phyloP scores from a whole-genome alignment of 2,797 vertebrate genomes.

The Squalus acanthias region DNA sequence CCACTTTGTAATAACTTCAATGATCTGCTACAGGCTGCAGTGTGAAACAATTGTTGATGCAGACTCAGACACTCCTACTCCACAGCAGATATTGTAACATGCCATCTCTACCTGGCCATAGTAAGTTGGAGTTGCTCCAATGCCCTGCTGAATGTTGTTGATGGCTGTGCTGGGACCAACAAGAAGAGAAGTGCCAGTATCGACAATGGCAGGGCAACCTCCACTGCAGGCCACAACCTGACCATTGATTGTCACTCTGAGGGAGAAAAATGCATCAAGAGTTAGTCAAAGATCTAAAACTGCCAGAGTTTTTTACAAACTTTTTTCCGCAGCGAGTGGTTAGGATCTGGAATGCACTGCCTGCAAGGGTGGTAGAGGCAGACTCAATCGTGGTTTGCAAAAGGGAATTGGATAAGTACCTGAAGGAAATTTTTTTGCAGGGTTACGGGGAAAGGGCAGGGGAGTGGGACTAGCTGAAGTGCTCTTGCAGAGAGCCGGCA shows the following conservation, averaged over 20 bases:
- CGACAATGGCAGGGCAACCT: slow-evolving; percentile 58
- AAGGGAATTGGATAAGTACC: too few relatives aligned
- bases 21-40: neutral
- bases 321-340: too few relatives aligned
- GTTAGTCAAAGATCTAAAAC: neutral
- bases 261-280: neutral
- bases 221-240: slow-evolving; percentile 52
- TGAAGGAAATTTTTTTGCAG: too few relatives aligned
- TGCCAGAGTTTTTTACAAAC: neutral
- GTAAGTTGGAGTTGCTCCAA: slow-evolving; percentile 41
- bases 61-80: neutral
- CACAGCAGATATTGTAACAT: neutral
- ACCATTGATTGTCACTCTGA: slow-evolving; percentile 52
- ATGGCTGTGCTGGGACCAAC: slow-evolving; percentile 54
- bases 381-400: too few relatives aligned
- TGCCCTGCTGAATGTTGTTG: slow-evolving; percentile 50
- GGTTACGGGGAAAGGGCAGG: too few relatives aligned
- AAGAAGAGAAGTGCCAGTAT: slow-evolving; percentile 58
- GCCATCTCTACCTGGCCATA: neutral
- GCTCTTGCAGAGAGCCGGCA: too few relatives aligned
- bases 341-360: too few relatives aligned
- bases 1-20: neutral
- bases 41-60: neutral
- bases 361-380: too few relatives aligned
- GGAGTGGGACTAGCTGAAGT: too few relatives aligned